Conservation (phyloP, 2,113 vertebrate species). For the Indicator maculatus region DNA sequence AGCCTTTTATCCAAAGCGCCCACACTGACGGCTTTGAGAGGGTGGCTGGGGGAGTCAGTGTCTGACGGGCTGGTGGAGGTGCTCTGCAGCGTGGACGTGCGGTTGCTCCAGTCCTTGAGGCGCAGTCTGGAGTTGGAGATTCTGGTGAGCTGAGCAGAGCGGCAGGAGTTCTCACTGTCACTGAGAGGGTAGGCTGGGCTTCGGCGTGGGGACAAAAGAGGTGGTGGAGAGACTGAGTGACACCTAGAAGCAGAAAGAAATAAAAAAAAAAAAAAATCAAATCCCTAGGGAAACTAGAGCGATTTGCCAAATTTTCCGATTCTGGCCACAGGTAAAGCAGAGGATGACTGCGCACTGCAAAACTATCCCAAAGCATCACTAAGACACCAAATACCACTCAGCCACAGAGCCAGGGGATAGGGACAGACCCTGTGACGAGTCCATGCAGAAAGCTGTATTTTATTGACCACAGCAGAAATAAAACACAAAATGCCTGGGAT, state of each 20-base stretch:
- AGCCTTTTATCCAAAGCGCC: constrained; percentile 87
- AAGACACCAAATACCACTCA: background rate
- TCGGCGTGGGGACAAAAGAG: constrained; percentile 81
- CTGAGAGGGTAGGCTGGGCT: constrained; percentile 82
- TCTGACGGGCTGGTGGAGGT: constrained; percentile 72
- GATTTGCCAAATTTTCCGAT: background rate
- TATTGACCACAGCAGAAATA: background rate
- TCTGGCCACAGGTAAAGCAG: background rate
- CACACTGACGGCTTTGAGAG: constrained; percentile 86
- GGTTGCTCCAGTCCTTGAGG: constrained; percentile 81
- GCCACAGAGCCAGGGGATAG: background rate
- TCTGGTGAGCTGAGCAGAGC: constrained; percentile 75
- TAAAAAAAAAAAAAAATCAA: constrained; percentile 4
- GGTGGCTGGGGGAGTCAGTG: constrained; percentile 70
- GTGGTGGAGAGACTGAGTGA: constrained; percentile 88
- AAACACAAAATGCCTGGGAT: background rate
- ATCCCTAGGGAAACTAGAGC: background rate
- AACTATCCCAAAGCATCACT: background rate
- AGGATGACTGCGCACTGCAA: background rate
- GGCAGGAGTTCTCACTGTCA: constrained; percentile 83
- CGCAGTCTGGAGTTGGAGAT: constrained; percentile 78
- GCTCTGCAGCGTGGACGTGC: constrained; percentile 68
- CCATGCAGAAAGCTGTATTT: background rate
- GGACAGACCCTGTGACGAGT: background rate
- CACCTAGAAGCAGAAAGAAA: constrained; percentile 83